Percentiles rank a stretch among this genome's conserved stretches.
phyloP scores from a whole-genome alignment of 2,888 invertebrate genomes.

The Leptinotarsa juncta region DNA sequence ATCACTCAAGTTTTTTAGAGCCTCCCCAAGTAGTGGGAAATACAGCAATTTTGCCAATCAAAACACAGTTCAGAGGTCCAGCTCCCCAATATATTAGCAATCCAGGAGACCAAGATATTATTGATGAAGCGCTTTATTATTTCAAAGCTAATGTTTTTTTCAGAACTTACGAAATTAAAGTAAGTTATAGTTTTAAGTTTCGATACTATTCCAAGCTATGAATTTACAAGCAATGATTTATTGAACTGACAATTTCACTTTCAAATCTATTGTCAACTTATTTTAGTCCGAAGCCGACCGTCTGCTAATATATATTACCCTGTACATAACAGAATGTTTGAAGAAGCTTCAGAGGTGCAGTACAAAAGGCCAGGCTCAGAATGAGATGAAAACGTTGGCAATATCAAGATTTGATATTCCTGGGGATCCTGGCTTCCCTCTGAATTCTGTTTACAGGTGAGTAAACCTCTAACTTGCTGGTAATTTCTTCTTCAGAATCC shows the following conservation, averaged over 20 bases:
- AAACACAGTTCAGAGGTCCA: slow-evolving; percentile 92
- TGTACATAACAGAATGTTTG: slow-evolving; percentile 97
- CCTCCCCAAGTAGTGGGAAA: slow-evolving; percentile 85
- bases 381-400: slow-evolving; percentile 97
- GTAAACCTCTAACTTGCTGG: background rate
- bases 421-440: slow-evolving; percentile 92
- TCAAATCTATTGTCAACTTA: background rate
- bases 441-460: slow-evolving; percentile 55
- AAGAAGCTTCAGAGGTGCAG: slow-evolving; percentile 93
- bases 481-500: background rate
- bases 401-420: slow-evolving; percentile 96
- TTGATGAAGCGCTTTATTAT: slow-evolving; percentile 96
- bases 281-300: slow-evolving; percentile 94
- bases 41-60: slow-evolving; percentile 90
- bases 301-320: slow-evolving; percentile 95
- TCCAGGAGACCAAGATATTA: slow-evolving; percentile 77
- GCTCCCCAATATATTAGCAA: slow-evolving; percentile 79
- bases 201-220: background rate
- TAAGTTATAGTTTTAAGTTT: slow-evolving; percentile 60
- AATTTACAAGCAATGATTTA: slow-evolving; percentile 22
- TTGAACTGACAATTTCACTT: no score
- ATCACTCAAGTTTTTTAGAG: slow-evolving; percentile 90
- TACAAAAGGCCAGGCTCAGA: slow-evolving; percentile 87
- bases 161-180: slow-evolving; percentile 98
- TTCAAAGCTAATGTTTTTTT: slow-evolving; percentile 99